Evolutionary conservation across 2,113 vertebrate genomes (phyloP), one percentile per base, ranked within the genome.

Genomic region (Tricholaema leucomelas): DNA sequence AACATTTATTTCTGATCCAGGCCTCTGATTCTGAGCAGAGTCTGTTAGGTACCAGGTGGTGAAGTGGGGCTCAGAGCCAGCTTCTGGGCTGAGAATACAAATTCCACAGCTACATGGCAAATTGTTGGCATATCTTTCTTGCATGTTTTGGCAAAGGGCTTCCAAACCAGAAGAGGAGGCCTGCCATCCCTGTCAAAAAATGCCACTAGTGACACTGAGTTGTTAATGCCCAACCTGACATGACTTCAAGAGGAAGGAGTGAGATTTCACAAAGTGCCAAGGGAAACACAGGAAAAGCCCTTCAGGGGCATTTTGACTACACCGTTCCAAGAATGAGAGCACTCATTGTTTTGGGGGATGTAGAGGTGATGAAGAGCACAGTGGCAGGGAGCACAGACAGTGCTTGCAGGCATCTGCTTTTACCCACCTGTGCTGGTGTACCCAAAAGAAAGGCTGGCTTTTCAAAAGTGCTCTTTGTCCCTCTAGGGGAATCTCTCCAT

Each of bases 41-140:
- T 15, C 71, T 3, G 3, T 85, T 70, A 80, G 67, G 48, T 85
- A 85, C 71, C 84, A 96, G 92, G 71, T 93, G 75, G 74, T 42
- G 64, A 94, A 88, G 30, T 79, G 63, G 20, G 79, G 81, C 89
- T 87, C 40, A 44, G 75, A 93, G 75, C 42, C 87, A 95, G 77
- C 24, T 42, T 72, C 61, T 83, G 35, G 69, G 28, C 72, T 90
- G 28, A 2, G 12, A 69, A 65, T 36, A 70, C 67, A 79, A 90
- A 80, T 87, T 86, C 83, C 88, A 90, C 59, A 76, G 70, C 77
- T 81, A 44, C 3, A 0, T 70, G 60, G 84, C 33, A 80, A 96
- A 90, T 36, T 59, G 55, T 36, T 81, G 59, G 66, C 8, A 1
- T 55, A n/a, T 61, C 65, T 86, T 65, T 65, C 52, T 84, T 54